Conservation (phyloP, 1,140 invertebrate species). For the Aplysia californica region DNA sequence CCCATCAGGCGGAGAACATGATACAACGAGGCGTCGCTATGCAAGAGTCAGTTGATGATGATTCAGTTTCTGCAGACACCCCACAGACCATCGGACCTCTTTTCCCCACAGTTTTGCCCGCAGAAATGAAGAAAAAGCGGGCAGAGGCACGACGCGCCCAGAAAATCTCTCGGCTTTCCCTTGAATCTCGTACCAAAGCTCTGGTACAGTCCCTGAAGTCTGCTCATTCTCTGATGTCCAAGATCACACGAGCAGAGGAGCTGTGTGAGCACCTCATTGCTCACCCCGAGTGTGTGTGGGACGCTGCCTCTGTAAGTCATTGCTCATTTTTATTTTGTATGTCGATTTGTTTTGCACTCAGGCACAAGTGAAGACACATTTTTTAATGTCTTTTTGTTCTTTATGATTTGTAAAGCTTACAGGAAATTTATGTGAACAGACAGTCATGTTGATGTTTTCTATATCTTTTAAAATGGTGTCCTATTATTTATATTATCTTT, state of each 20-base stretch:
- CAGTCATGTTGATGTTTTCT: too few species aligned
- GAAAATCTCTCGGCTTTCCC: slow-evolving; percentile 43
- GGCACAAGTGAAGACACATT: too few species aligned
- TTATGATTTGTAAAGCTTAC: too few species aligned
- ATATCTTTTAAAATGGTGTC: too few species aligned
- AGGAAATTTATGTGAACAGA: too few species aligned
- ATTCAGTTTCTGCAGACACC: slow-evolving; percentile 4
- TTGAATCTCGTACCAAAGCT: slow-evolving; percentile 73
- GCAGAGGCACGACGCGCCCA: slow-evolving; percentile 32
- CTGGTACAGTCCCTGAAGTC: slow-evolving; percentile 75
- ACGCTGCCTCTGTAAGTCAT: slow-evolving; percentile 75
- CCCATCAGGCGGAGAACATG: background rate
- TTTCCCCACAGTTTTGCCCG: background rate
- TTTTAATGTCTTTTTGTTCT: too few species aligned
- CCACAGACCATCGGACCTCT: slow-evolving; percentile 6
- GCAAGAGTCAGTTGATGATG: slow-evolving; percentile 1
- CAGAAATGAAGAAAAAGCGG: slow-evolving; percentile 14
- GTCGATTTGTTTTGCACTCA: background rate
- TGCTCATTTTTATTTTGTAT: background rate
- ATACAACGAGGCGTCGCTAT: background rate
- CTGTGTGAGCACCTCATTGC: slow-evolving; percentile 78
- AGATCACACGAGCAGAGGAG: slow-evolving; percentile 74
- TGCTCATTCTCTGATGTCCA: slow-evolving; percentile 73
- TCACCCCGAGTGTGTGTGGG: slow-evolving; percentile 78
- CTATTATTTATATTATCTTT: too few species aligned